Evolutionary conservation across 2,888 invertebrate genomes (phyloP), one percentile per base, ranked within the genome.

Genomic region (Eubasilissa splendida): DNA sequence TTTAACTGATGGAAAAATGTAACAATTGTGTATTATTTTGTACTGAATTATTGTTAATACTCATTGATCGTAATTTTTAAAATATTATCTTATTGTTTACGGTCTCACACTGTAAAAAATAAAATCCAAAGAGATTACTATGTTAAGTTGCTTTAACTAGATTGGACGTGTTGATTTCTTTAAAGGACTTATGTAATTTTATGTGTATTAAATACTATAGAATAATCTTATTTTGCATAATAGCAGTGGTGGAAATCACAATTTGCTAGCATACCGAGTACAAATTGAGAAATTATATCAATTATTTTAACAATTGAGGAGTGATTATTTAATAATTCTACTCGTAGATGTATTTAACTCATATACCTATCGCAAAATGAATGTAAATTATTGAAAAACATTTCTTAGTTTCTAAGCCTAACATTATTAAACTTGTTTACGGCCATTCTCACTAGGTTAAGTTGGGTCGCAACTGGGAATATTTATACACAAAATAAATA

Each of bases 101-200:
- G 9, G 10, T 54, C 54, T 53, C 31, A n/a, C 56, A 12, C 31
- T 31, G 31, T 71, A 54, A 22, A 22, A 53, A 54, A 22, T 11
- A 54, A 56, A 56, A 71, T 71, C 71, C 71, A 71, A 71, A 71
- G 71, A 71, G 11, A 71, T 63, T 63, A 63, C 60, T 63, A 63
- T 63, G 71, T 71, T 71, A 71, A 54, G 71, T 71, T 71, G 56
- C 71, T 71, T 71, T 54, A 71, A 71, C 71, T 71, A 54, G 53
- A 54, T 71, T 71, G 71, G 71, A 71, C 56, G 71, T 71, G 70
- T 71, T 71, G 14, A 53, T 33, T 70, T 9, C 11, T 22, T 14
- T n/a, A 70, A 52, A 53, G 10, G 50, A 12, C 11, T 66, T 66
- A n/a, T 50, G n/a, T n/a, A 66, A 66, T 66, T 33, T 70, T 70